These are phyloP conservation scores for Drosophila helvetica DNA, from an alignment of 2,888 invertebrate species.

Conservation along the genomic window DNA sequence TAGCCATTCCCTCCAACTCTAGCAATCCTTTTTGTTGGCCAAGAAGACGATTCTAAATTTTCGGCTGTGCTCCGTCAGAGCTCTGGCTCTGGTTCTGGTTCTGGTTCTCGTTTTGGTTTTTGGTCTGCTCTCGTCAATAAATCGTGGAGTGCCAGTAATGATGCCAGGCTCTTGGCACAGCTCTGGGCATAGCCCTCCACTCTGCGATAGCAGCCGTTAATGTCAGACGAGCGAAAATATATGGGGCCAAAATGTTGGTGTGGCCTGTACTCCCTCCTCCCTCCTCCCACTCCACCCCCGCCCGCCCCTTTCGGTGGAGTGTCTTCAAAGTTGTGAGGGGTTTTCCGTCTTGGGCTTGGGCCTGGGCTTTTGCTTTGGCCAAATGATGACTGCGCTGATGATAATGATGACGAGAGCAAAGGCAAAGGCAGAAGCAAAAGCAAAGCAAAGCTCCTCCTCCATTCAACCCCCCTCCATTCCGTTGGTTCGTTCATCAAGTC, in stretches of 20 bases:
- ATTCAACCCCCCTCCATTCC: constrained; percentile 28
- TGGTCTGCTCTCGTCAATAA: constrained; percentile 83
- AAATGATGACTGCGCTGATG: constrained; percentile 47
- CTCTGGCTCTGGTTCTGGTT: constrained; percentile 16
- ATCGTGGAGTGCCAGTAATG: constrained; percentile 82
- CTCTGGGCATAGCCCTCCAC: constrained; percentile 56
- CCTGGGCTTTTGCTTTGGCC: constrained; percentile 28
- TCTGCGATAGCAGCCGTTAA: constrained; percentile 84
- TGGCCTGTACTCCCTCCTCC: background rate
- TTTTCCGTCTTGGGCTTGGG: constrained; percentile 52
- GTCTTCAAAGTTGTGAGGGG: constrained; percentile 62
- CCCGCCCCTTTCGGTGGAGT: constrained; percentile 36
- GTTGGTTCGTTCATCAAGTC: constrained; percentile 62
- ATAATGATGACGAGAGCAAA: constrained; percentile 50
- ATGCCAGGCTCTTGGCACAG: constrained; percentile 68
- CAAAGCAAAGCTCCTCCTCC: constrained; percentile 25
- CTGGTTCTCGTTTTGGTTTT: constrained; percentile 32
- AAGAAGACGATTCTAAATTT: constrained; percentile 80
- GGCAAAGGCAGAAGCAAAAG: constrained; percentile 26
- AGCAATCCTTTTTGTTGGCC: constrained; percentile 70
- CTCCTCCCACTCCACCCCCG: constrained; percentile 1
- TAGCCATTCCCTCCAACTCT: background rate
- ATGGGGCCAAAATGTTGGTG: constrained; percentile 62
- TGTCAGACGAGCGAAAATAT: constrained; percentile 84
- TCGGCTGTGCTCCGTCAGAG: constrained; percentile 58